These are phyloP conservation scores for Ursus arctos DNA, from an alignment of 2,113 vertebrate genomes.

Conservation along the genomic window DNA sequence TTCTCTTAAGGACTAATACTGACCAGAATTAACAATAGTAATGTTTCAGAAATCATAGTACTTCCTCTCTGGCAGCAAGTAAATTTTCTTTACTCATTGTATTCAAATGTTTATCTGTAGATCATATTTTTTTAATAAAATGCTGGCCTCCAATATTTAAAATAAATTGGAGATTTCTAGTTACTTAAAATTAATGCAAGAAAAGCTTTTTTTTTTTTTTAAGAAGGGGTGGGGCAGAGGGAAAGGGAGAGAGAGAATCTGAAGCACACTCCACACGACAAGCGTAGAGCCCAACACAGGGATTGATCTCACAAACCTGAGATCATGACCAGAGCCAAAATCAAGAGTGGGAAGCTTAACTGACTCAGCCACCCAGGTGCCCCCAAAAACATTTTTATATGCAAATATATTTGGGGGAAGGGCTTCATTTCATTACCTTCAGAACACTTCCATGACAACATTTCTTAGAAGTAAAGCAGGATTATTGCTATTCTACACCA, in stretches of 20 bases:
- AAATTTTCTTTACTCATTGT: background rate
- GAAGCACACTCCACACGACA: too few relatives aligned
- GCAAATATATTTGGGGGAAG: background rate
- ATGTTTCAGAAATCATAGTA: conserved; percentile 23
- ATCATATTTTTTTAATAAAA: background rate
- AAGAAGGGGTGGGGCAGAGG: too few relatives aligned
- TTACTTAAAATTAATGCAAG: conserved; percentile 50
- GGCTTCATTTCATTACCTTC: conserved; percentile 38
- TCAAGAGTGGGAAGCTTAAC: too few relatives aligned
- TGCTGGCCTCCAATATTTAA: conserved; percentile 9
- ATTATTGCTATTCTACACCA: background rate
- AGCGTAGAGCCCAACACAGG: too few relatives aligned
- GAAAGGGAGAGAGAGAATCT: too few relatives aligned
- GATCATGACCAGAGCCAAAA: too few relatives aligned
- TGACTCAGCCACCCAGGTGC: too few relatives aligned
- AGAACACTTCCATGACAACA: background rate
- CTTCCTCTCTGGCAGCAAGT: background rate
- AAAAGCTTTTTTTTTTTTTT: background rate
- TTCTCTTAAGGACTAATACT: background rate
- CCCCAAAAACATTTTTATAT: background rate
- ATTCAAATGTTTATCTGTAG: background rate
- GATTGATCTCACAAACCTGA: too few relatives aligned
- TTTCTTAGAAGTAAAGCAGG: background rate
- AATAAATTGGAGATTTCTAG: conserved; percentile 47
- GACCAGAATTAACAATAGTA: background rate